phyloP scores from a whole-genome alignment of 2,888 invertebrate genomes.

The Aricia artaxerxes region DNA sequence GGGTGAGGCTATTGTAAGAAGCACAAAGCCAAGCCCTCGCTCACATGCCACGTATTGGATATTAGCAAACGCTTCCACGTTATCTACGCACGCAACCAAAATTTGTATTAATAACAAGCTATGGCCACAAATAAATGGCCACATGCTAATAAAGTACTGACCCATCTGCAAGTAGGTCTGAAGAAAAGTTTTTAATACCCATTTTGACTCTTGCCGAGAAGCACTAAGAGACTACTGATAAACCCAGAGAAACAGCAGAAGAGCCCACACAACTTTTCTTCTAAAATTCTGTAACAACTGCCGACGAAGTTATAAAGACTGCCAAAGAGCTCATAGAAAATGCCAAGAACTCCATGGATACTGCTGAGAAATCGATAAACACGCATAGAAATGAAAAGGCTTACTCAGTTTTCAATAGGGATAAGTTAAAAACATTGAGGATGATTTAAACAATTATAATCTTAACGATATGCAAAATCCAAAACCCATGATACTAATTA shows the following conservation, averaged over 20 bases:
- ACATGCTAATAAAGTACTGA: neutral
- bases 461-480: neutral
- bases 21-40: neutral
- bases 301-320: too few relatives aligned
- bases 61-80: conserved; percentile 4
- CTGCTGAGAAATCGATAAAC: too few relatives aligned
- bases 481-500: neutral
- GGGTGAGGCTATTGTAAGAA: conserved; percentile 11
- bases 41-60: neutral
- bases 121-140: neutral
- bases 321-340: neutral
- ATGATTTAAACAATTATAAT: neutral
- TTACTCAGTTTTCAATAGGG: neutral
- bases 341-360: too few relatives aligned
- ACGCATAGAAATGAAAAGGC: too few relatives aligned
- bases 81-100: conserved; percentile 19
- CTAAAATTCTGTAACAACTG: too few relatives aligned
- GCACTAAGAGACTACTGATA: neutral
- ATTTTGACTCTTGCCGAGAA: neutral
- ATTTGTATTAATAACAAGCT: neutral
- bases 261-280: too few relatives aligned
- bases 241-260: too few relatives aligned
- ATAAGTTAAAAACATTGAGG: neutral
- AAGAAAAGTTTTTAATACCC: too few relatives aligned
- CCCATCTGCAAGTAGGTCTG: neutral